Base-by-base conservation (phyloP, 2,888 invertebrate species). In the Apodemia duryi region DNA sequence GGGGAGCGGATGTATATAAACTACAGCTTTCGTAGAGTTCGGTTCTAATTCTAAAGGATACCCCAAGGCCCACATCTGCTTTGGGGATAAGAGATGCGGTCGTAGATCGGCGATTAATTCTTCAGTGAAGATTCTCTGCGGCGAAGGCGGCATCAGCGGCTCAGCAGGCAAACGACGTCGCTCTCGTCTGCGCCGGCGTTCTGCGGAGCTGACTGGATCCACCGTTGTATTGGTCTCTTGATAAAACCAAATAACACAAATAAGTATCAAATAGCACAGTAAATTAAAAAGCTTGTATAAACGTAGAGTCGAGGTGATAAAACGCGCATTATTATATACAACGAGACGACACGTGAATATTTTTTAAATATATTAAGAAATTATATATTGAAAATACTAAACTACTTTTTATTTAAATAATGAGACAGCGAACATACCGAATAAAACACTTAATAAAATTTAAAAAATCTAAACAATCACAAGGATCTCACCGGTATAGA, bases 11-110 rank as follows among this genome's bases (percentile, higher is more conserved):
- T 88, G 87, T 66, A 94, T 94, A 77, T 94, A 94, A 65, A 95
- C 93, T 72, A 95, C 92, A 6, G 94, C 95, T 74, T 93, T 92
- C 52, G 93, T 94, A 2, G 94, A 94, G 71, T 93, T 91, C 10
- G 92, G 81, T 63, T 92, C 91, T 70, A 94, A 93, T 74, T 95
- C 94, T 7, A 95, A 86, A 0, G 97, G 97, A 77, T 95, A 97
- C 1, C 97, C 96, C 70, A 95, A 90, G 10, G 93, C 92, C 72
- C 94, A 89, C 83, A 96, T 88, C 68, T 94, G 92, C 71, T 94
- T 93, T 7, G 91, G 89, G 35, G 93, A 92, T 63, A 96, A 88
- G 28, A 94, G 78, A 82, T 95, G 95, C 66, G 93, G 92, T 1
- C 92, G 92, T 62, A 97, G 84, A 57, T 93, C 90, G 63, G 88